phyloP scores from a whole-genome alignment of 2,113 vertebrate species.

The Pseudopodoces humilis region DNA sequence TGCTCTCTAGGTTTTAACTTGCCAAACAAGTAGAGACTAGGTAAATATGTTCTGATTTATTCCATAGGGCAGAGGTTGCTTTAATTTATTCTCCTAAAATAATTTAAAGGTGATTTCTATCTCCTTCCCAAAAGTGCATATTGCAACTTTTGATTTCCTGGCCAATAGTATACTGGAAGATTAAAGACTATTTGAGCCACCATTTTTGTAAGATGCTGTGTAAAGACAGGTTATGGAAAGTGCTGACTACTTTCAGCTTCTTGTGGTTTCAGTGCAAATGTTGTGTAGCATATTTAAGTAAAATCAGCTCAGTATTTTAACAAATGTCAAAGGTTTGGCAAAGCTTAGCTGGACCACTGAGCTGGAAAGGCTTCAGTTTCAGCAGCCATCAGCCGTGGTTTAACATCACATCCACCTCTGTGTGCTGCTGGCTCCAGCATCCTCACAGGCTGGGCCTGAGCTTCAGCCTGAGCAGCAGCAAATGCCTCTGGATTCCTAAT shows the following conservation, averaged over 20 bases:
- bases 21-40: constrained; percentile 27
- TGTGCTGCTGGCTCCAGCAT: neutral
- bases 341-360: neutral
- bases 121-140: neutral
- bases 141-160: neutral
- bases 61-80: constrained; percentile 11
- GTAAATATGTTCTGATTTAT: constrained; percentile 7
- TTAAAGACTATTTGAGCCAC: neutral
- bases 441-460: neutral
- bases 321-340: neutral
- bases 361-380: neutral
- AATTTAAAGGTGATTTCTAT: neutral
- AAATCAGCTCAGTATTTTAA: neutral
- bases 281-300: neutral
- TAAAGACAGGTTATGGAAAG: neutral
- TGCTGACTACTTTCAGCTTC: neutral
- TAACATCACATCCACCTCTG: neutral
- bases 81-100: neutral
- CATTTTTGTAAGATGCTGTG: neutral
- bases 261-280: neutral
- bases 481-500: neutral
- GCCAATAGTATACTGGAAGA: neutral
- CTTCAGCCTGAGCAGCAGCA: neutral
- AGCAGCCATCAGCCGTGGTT: neutral
- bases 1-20: constrained; percentile 36